These are phyloP conservation scores for Callipepla californica DNA, from an alignment of 2,113 vertebrate genomes.

Conservation along the genomic window DNA sequence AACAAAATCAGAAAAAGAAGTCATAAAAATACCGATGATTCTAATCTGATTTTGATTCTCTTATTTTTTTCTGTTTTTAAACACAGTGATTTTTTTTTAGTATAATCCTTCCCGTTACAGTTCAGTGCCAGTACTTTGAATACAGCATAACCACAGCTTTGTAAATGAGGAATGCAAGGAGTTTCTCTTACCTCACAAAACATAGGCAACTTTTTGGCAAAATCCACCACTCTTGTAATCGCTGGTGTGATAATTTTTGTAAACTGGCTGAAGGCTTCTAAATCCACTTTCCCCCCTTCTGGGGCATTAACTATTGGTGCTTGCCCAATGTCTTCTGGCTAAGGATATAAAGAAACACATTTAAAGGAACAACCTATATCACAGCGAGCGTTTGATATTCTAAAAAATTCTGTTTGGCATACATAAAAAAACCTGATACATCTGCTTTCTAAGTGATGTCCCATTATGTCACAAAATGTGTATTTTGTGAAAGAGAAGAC, in stretches of 20 bases:
- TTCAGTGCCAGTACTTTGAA: background rate
- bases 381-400: constrained; percentile 12
- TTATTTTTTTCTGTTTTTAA: background rate
- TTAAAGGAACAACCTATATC: constrained; percentile 62
- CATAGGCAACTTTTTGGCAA: constrained; percentile 99
- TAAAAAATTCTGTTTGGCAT: background rate
- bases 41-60: background rate
- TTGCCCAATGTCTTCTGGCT: constrained; percentile 98
- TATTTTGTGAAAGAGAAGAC: background rate
- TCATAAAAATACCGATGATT: background rate
- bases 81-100: background rate
- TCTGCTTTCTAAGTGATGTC: background rate
- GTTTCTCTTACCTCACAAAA: constrained; percentile 93
- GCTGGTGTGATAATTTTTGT: constrained; percentile 99
- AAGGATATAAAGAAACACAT: constrained; percentile 75
- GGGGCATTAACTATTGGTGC: constrained; percentile 90
- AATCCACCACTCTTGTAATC: constrained; percentile 99
- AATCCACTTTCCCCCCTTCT: constrained; percentile 97
- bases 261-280: constrained; percentile 99
- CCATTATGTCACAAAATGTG: background rate
- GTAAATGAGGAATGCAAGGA: constrained; percentile 14
- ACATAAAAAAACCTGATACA: background rate
- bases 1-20: background rate
- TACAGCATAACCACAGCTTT: background rate
- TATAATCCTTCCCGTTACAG: background rate